A percentile compares a stretch with the other conserved stretches of the same genome.
These are phyloP conservation scores for Poecilia wingei DNA, from an alignment of 2,797 vertebrate genomes.

Conservation along the genomic window DNA sequence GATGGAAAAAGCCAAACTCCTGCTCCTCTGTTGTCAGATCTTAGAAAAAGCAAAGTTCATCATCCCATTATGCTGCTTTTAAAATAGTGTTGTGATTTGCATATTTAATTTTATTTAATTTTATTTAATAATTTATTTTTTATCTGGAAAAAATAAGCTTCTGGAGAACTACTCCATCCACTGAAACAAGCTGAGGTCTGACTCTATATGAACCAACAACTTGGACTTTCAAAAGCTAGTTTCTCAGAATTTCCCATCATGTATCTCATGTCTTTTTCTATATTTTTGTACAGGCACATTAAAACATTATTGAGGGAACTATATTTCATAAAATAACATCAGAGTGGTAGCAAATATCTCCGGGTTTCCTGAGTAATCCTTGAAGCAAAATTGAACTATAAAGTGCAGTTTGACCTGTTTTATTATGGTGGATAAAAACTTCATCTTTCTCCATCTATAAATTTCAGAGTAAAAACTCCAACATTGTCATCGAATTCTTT, in stretches of 20 bases:
- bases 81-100: not conserved
- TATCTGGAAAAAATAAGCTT: not conserved
- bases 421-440: not conserved
- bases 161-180: not conserved
- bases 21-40: not conserved
- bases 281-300: not conserved
- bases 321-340: not conserved
- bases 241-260: not conserved
- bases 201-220: not conserved
- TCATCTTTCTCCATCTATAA: constrained; percentile 15
- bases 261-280: not conserved
- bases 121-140: not conserved
- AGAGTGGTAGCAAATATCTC: not conserved
- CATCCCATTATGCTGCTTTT: not conserved
- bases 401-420: not conserved
- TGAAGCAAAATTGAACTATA: not conserved
- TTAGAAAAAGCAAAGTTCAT: not conserved
- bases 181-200: not conserved
- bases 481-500: constrained; percentile 24
- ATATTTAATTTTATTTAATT: no score
- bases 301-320: not conserved
- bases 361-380: not conserved
- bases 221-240: not conserved
- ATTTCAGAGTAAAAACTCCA: constrained; percentile 23
- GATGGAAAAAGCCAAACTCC: not conserved